A percentile compares a stretch with the other conserved stretches of the same genome.
phyloP scores from a whole-genome alignment of 53 echinoderm and acorn worm species.

The Arbacia lixula region DNA sequence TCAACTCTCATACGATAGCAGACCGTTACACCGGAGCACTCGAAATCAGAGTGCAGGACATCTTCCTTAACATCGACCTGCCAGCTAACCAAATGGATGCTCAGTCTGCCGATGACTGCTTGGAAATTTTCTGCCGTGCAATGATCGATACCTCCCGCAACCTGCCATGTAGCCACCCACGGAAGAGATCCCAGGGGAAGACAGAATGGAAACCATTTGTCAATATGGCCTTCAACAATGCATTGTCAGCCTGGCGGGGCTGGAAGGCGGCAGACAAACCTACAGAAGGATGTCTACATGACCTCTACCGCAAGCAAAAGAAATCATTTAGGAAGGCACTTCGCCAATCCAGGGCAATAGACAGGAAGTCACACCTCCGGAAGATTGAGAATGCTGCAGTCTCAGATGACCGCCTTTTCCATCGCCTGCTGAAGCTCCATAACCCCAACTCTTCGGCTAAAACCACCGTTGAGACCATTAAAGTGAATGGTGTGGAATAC shows the following conservation, averaged over 20 bases:
- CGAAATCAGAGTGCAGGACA: neutral
- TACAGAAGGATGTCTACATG: neutral
- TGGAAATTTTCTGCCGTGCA: neutral
- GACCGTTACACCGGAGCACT: neutral
- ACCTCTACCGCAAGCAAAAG: neutral
- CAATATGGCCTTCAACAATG: neutral
- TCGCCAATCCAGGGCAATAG: neutral
- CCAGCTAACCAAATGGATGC: neutral
- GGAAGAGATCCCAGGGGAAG: neutral
- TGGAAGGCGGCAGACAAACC: neutral
- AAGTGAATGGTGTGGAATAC: neutral
- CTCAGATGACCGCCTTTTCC: neutral
- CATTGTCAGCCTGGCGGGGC: neutral
- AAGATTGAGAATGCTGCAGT: neutral
- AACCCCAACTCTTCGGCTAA: neutral
- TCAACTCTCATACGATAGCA: neutral
- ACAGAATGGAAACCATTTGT: neutral
- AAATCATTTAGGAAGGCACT: neutral
- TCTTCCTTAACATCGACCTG: neutral
- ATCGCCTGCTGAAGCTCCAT: neutral
- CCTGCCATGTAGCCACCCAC: neutral
- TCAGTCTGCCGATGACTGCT: neutral
- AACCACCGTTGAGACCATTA: neutral
- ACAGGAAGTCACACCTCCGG: neutral
- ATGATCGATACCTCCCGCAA: neutral